Base-by-base conservation (phyloP, 2,797 vertebrate genomes). In the Anas bernieri region DNA sequence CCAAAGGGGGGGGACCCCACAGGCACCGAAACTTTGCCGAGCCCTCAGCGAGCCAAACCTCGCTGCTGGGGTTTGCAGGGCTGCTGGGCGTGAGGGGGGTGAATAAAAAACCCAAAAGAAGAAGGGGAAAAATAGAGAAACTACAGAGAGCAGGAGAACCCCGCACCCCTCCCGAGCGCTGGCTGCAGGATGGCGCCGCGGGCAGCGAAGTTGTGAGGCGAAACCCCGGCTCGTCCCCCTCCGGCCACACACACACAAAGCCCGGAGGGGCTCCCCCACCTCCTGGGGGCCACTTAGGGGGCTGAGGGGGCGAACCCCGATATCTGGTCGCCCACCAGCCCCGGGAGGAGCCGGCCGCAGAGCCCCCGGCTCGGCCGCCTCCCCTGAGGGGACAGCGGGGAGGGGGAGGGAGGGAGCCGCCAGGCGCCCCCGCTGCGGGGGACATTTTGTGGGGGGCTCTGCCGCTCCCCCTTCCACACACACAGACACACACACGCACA, bases 11-110 rank as follows among this genome's bases (percentile, higher is more conserved):
- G 77, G 69, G 56, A 50, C 50, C 84, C 85, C 85, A 88, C 76
- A 48, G 79, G 66, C 54, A 93, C 88, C n/a, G 37, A 89, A 97
- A 96, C 94, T 97, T 97, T 97, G 90, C 91, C 43, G 94, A 82
- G 94, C 93, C 86, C 20, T 68, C 55, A 73, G 66, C 2, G 68
- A 80, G 33, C 31, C 21, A 70, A 28, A 2, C 33, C 1, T 21
- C 31, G 2, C 26, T 48, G 46, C 46, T 23, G 46, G 46, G 46
- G 46, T 48, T 48, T 48, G 46, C 46, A 13, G 46, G 46, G 46
- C 46, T 48, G 46, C 22, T 48, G 46, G 46, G 46, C 8, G 22
- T 48, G 46, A 22, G 48, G 25, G 12, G n/a, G 28, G 8, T 20
- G 13, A 13, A 8, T 25, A 23, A 50, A 50, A 50, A 50, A 50